Evolutionary conservation across 2,797 vertebrate species (phyloP), one percentile per base, ranked within the genome.

Genomic region (Sebastes dallii): DNA sequence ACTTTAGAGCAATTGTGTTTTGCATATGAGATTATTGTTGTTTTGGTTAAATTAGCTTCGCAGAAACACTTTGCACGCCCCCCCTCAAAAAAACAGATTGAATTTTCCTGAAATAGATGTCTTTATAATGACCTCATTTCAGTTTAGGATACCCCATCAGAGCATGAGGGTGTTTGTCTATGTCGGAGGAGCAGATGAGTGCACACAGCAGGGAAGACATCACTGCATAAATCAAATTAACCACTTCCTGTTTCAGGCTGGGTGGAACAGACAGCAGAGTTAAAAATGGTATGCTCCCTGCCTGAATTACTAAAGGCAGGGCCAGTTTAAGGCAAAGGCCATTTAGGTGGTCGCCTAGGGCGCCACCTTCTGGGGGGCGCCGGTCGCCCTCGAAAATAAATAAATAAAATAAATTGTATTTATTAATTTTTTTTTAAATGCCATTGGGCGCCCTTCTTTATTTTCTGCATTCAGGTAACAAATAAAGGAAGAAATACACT

Each of bases 1-100:
- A 56, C 25, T 72, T 52, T 18, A 13, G 22, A 65, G 61, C 13
- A 60, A 55, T 9, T 27, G 30, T 58, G n/a, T 73, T 78, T 52
- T 34, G 3, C 12, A 16, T n/a, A 7, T 6, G 13, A 77, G 42
- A 54, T 54, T 36, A 29, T 18, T 5, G 20, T 16, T 52, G 22
- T 32, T 36, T 46, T 29, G 16, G 61, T 65, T 27, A 75, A 16
- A 50, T 30, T 20, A 20, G 29, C 52, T n/a, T 59, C 18, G 46
- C 25, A 22, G 6, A 72, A 46, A 72, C 20, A 60, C 8, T 16
- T 16, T 30, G 27, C 34, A 58, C 25, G 8, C 13, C 6, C 10
- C 29, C 10, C 34, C 34, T 11, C 10, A 12, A 12, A 29, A 59
- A 59, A 29, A 16, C 3, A 9, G 16, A 58, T 13, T 13, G 3